phyloP scores from a whole-genome alignment of 2,888 invertebrate species.

The Aspidiotus destructor region DNA sequence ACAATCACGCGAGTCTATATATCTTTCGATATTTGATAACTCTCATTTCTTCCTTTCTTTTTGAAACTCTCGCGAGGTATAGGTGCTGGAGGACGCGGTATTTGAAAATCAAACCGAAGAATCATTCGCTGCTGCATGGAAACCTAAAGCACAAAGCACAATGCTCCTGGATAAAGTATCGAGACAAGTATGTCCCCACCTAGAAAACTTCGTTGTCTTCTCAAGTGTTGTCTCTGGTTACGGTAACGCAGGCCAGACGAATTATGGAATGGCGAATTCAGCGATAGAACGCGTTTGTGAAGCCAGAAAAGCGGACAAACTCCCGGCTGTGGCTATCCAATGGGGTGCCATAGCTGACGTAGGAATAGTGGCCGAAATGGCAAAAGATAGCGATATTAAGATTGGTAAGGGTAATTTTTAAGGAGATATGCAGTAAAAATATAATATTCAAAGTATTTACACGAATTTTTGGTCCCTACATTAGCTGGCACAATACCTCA shows the following conservation, averaged over 20 bases:
- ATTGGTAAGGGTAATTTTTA: neutral
- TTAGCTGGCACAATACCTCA: conserved; percentile 73
- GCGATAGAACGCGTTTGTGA: conserved; percentile 56
- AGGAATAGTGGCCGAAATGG: conserved; percentile 44
- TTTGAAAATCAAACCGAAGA: conserved; percentile 66
- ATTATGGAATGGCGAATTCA: conserved; percentile 84
- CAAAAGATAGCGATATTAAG: neutral
- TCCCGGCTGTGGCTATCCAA: conserved; percentile 73
- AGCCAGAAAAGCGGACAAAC: conserved; percentile 54
- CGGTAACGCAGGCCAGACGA: conserved; percentile 83
- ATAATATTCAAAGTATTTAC: too few relatives aligned
- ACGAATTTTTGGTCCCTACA: too few relatives aligned
- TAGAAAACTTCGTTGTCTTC: conserved; percentile 73
- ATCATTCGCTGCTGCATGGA: conserved; percentile 56
- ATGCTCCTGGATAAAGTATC: conserved; percentile 60
- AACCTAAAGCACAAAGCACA: conserved; percentile 74
- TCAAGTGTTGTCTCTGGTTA: conserved; percentile 88
- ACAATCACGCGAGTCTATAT: too few relatives aligned
- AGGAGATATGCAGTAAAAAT: too few relatives aligned
- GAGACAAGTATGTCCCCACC: conserved; percentile 48
- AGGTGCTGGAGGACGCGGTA: conserved; percentile 52
- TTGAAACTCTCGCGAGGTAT: too few relatives aligned
- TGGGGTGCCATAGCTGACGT: conserved; percentile 91
- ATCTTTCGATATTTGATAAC: too few relatives aligned
- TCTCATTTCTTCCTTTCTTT: too few relatives aligned